Conservation (phyloP, 2,797 vertebrate species). For the Aulostomus chinensis region DNA sequence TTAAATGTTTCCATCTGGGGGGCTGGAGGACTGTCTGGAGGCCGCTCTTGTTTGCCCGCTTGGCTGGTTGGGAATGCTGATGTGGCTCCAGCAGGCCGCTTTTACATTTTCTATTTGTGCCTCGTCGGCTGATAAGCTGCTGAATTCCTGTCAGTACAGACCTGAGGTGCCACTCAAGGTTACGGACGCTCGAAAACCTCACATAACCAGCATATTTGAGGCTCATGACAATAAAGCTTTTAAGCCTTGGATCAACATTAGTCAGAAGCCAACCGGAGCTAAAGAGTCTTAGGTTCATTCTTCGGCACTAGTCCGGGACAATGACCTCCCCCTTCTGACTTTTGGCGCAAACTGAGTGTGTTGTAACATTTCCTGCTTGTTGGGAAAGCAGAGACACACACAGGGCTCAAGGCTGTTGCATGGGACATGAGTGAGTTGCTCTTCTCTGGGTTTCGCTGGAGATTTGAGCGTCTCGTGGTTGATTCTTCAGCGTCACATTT, state of each 20-base stretch:
- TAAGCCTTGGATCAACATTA: slow-evolving; percentile 11
- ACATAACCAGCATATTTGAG: too few species aligned
- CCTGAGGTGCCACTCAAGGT: not conserved
- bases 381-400: not conserved
- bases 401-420: too few species aligned
- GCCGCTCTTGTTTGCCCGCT: slow-evolving; percentile 30
- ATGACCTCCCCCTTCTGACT: slow-evolving; percentile 7
- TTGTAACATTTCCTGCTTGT: slow-evolving; percentile 8
- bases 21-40: slow-evolving; percentile 16
- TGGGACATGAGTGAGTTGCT: too few species aligned
- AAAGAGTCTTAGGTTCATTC: too few species aligned
- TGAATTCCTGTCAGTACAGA: slow-evolving; percentile 4
- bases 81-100: slow-evolving; percentile 46
- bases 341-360: slow-evolving; percentile 10
- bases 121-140: slow-evolving; percentile 11
- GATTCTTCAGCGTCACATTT: too few species aligned
- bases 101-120: slow-evolving; percentile 30
- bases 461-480: too few species aligned
- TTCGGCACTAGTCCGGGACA: too few species aligned
- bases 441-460: too few species aligned
- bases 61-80: slow-evolving; percentile 47
- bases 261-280: too few species aligned
- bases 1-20: slow-evolving; percentile 65
- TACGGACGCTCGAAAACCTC: too few species aligned
- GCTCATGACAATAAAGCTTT: too few species aligned